A percentile compares a stretch with the other conserved stretches of the same genome.
Conservation (phyloP, 2,113 vertebrate species). For the Strix aluco region DNA sequence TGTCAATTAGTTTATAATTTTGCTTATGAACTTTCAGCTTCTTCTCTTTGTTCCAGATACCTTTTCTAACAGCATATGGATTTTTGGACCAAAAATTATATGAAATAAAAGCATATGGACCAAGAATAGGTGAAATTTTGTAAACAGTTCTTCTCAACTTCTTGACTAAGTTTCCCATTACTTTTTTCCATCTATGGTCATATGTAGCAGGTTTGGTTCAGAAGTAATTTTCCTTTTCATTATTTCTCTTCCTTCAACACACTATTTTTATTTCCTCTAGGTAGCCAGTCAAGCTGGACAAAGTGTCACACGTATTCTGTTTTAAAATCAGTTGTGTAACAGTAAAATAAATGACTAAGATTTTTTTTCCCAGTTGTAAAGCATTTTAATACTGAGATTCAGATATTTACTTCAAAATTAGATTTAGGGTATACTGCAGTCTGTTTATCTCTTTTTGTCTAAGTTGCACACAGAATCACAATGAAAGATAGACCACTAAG, state of each 20-base stretch:
- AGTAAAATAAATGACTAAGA: not conserved
- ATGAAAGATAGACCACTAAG: not conserved
- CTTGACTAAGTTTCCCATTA: not conserved
- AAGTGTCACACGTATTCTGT: rapidly evolving
- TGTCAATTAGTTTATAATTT: not conserved
- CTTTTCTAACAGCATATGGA: not conserved
- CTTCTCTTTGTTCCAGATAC: not conserved
- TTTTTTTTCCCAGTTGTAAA: not conserved
- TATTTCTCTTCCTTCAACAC: not conserved
- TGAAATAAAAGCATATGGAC: not conserved
- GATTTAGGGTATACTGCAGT: not conserved
- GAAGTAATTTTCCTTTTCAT: not conserved
- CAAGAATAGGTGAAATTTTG: not conserved
- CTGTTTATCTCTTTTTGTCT: not conserved
- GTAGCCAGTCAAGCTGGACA: not conserved
- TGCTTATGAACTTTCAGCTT: not conserved
- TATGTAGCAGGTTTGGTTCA: rapidly evolving
- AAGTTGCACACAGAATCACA: not conserved
- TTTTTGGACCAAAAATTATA: not conserved
- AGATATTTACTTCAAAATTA: not conserved
- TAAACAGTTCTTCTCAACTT: not conserved
- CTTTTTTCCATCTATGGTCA: not conserved
- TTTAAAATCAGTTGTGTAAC: not conserved
- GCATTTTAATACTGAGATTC: not conserved
- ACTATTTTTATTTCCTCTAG: not conserved